Conservation (phyloP, 2,113 vertebrate species). For the Pseudonaja textilis region DNA sequence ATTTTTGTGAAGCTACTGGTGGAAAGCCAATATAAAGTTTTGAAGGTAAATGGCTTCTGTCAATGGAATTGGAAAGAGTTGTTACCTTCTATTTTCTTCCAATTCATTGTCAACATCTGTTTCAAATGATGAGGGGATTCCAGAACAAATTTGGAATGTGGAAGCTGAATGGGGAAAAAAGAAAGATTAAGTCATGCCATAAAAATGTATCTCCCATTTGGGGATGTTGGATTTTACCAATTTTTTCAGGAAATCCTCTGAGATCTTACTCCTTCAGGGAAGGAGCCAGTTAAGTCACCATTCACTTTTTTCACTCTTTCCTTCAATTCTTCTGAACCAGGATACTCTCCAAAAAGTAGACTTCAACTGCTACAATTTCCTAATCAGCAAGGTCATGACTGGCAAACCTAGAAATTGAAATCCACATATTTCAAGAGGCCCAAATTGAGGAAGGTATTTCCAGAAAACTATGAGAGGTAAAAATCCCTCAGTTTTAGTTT, state of each 20-base stretch:
- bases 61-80: background rate
- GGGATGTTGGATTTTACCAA: background rate
- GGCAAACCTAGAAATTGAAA: background rate
- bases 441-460: background rate
- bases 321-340: background rate
- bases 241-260: background rate
- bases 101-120: background rate
- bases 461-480: background rate
- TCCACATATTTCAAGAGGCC: background rate
- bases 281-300: background rate
- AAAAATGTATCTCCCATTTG: background rate
- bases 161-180: background rate
- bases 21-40: background rate
- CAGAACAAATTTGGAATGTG: background rate
- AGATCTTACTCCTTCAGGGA: background rate
- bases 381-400: background rate
- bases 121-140: background rate
- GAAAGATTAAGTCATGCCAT: background rate
- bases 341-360: background rate
- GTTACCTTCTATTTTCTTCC: background rate
- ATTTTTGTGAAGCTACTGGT: background rate
- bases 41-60: background rate
- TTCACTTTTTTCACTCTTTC: background rate
- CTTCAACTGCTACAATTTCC: background rate
- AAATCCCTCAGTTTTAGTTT: background rate